phyloP scores from a whole-genome alignment of 2,888 invertebrate genomes.

The Amiota mariae region DNA sequence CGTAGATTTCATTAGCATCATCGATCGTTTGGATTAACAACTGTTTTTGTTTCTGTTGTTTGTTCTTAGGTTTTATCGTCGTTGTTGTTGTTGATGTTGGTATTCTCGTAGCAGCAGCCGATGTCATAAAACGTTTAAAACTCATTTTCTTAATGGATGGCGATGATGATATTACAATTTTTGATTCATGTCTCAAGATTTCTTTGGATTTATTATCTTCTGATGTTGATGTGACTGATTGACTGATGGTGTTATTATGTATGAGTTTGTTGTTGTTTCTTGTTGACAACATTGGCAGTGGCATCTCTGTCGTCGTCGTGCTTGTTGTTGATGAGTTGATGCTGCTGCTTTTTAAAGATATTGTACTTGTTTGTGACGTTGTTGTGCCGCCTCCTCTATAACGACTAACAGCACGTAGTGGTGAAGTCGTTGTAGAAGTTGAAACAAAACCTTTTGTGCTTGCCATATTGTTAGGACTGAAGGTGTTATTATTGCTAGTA shows the following conservation, averaged over 20 bases:
- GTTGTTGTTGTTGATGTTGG: slow-evolving; percentile 39
- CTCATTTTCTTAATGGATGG: slow-evolving; percentile 43
- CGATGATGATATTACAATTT: slow-evolving; percentile 37
- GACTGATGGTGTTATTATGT: slow-evolving; percentile 30
- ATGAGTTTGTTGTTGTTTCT: neutral
- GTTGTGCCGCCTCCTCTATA: slow-evolving; percentile 49
- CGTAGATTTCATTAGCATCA: slow-evolving; percentile 52
- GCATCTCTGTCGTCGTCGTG: slow-evolving; percentile 52
- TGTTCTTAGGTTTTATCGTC: slow-evolving; percentile 48
- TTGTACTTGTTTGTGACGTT: neutral
- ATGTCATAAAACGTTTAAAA: slow-evolving; percentile 36
- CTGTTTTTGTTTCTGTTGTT: neutral
- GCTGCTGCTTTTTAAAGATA: slow-evolving; percentile 44
- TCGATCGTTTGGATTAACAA: neutral
- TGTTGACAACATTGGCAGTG: neutral
- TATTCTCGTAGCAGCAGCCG: slow-evolving; percentile 19
- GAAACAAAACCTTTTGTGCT: slow-evolving; percentile 46
- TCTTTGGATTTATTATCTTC: slow-evolving; percentile 51
- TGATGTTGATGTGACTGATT: too few relatives aligned
- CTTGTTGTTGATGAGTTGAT: slow-evolving; percentile 54
- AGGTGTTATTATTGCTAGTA: slow-evolving; percentile 29
- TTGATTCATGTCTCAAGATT: slow-evolving; percentile 53
- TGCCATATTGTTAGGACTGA: neutral
- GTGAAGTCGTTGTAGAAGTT: slow-evolving; percentile 57
- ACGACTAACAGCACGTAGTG: slow-evolving; percentile 57